A percentile compares a stretch with the other conserved stretches of the same genome.
phyloP scores from a whole-genome alignment of 64 coral and sea anemone genomes.

The Porites australiensis region DNA sequence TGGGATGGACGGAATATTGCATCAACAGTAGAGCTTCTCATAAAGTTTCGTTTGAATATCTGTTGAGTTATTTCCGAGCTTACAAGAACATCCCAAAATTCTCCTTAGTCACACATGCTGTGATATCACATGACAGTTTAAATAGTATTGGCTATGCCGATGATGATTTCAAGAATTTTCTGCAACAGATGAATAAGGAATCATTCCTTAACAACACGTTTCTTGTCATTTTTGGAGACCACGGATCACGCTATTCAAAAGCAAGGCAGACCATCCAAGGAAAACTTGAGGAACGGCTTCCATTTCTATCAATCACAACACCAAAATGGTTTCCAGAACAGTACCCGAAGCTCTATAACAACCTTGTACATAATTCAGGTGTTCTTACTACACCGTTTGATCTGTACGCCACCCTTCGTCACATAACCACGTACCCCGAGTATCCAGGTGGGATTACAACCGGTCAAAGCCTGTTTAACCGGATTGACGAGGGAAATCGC shows the following conservation, averaged over 20 bases:
- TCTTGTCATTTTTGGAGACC: slow-evolving; percentile 69
- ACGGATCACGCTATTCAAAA: slow-evolving; percentile 54
- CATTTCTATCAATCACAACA: slow-evolving; percentile 66
- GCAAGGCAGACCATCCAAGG: slow-evolving; percentile 68
- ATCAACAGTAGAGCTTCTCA: slow-evolving; percentile 60
- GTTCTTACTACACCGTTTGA: slow-evolving; percentile 78
- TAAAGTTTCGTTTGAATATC: slow-evolving; percentile 64
- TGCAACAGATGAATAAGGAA: slow-evolving; percentile 59
- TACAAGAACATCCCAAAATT: slow-evolving; percentile 75
- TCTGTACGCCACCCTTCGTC: slow-evolving; percentile 63
- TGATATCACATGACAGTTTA: slow-evolving; percentile 58
- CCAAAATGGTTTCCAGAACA: slow-evolving; percentile 65
- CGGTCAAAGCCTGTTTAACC: slow-evolving; percentile 64
- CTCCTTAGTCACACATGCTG: slow-evolving; percentile 53
- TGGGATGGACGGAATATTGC: slow-evolving; percentile 40
- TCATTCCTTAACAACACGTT: slow-evolving; percentile 64
- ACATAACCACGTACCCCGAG: slow-evolving; percentile 67
- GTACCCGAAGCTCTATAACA: slow-evolving; percentile 40
- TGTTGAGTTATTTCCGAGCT: slow-evolving; percentile 68
- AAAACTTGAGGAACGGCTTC: slow-evolving; percentile 80
- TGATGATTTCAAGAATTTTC: slow-evolving; percentile 61
- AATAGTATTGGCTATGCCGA: slow-evolving; percentile 69
- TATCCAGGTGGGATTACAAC: slow-evolving; percentile 26
- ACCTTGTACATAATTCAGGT: slow-evolving; percentile 47
- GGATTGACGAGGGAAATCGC: slow-evolving; percentile 38